A percentile compares a stretch with the other conserved stretches of the same genome.
These are phyloP conservation scores for Spisula solida DNA, from an alignment of 2,888 invertebrate species.

Conservation along the genomic window DNA sequence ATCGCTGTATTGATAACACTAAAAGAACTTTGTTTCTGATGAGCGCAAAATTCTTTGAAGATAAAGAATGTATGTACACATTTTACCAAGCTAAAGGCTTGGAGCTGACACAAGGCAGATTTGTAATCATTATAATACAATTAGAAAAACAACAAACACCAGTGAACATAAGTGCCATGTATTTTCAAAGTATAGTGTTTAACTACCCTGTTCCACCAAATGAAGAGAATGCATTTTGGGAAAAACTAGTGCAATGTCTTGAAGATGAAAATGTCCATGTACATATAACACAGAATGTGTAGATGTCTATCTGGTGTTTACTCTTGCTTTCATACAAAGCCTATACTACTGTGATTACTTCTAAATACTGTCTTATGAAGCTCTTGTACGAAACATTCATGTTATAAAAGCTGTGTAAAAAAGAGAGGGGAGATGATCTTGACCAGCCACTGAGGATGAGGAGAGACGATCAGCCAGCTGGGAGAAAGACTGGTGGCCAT, in stretches of 20 bases:
- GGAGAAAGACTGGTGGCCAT: no score
- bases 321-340: no score
- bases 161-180: neutral
- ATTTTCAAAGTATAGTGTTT: neutral
- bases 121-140: neutral
- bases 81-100: constrained; percentile 15
- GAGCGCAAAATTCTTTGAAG: neutral
- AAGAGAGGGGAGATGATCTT: no score
- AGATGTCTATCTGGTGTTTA: no score
- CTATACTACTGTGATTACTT: no score
- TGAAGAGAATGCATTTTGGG: constrained; percentile 13
- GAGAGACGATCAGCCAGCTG: no score
- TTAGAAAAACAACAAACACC: neutral
- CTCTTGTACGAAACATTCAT: no score
- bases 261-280: neutral
- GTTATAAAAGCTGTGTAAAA: no score
- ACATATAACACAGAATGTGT: neutral
- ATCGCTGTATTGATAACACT: neutral
- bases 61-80: constrained; percentile 5
- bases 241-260: neutral
- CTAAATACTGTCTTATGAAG: no score
- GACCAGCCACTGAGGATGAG: no score
- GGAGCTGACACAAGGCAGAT: neutral
- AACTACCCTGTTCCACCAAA: neutral
- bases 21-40: neutral